A percentile compares a stretch with the other conserved stretches of the same genome.
Conservation (phyloP, 2,888 invertebrate genomes). For the Cheilosia variabilis region DNA sequence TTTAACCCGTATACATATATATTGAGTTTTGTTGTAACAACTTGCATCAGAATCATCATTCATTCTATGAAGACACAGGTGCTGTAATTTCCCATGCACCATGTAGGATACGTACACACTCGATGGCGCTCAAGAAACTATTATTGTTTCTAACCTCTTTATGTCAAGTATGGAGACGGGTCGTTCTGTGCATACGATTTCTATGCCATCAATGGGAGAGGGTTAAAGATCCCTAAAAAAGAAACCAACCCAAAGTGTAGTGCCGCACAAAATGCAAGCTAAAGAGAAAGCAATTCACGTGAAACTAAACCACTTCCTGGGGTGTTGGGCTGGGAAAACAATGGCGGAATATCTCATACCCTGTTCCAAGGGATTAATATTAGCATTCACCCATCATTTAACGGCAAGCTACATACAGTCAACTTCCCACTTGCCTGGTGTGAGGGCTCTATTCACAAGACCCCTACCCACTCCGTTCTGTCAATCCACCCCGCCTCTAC, state of each 20-base stretch:
- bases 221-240: constrained; percentile 59
- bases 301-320: constrained; percentile 71
- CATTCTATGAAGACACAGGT: constrained; percentile 11
- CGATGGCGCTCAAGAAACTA: constrained; percentile 25
- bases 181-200: constrained; percentile 30
- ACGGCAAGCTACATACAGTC: constrained; percentile 17
- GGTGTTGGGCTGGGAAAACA: constrained; percentile 38
- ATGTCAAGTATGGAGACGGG: constrained; percentile 27
- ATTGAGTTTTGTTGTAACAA: neutral
- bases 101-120: neutral
- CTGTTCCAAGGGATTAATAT: constrained; percentile 46
- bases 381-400: constrained; percentile 66
- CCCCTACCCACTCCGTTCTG: neutral
- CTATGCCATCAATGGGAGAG: constrained; percentile 35
- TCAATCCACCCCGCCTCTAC: neutral
- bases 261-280: constrained; percentile 6
- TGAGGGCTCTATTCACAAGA: constrained; percentile 23
- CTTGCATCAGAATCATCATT: neutral
- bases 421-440: neutral
- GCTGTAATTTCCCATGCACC: neutral
- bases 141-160: constrained; percentile 51
- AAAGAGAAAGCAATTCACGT: constrained; percentile 54
- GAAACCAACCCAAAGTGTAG: constrained; percentile 24
- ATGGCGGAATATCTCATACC: constrained; percentile 17
- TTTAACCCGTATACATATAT: neutral